These are phyloP conservation scores for Cephus rjabovi DNA, from an alignment of 2,888 invertebrate species.

Conservation along the genomic window DNA sequence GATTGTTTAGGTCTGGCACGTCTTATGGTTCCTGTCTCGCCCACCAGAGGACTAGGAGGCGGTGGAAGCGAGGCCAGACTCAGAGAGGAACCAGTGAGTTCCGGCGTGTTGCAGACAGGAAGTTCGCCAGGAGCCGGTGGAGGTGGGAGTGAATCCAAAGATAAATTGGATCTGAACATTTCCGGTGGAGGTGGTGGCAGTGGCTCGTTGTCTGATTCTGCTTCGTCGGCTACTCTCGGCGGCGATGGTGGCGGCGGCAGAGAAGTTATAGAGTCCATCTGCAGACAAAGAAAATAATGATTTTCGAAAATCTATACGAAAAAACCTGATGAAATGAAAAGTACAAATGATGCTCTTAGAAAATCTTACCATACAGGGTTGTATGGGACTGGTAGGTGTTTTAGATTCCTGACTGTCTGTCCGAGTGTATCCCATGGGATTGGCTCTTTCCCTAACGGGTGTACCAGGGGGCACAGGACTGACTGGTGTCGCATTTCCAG, in stretches of 20 bases:
- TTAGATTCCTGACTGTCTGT: conserved; percentile 57
- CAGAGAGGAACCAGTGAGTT: conserved; percentile 78
- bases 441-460: conserved; percentile 68
- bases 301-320: background rate
- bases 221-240: conserved; percentile 67
- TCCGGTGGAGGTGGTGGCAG: conserved; percentile 81
- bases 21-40: conserved; percentile 66
- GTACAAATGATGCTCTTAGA: background rate
- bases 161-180: conserved; percentile 82
- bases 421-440: conserved; percentile 64
- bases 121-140: conserved; percentile 76
- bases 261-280: conserved; percentile 72
- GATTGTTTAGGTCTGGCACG: conserved; percentile 63
- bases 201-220: conserved; percentile 71
- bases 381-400: conserved; percentile 61
- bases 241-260: conserved; percentile 67
- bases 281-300: conserved; percentile 24
- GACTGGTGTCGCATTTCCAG: conserved; percentile 68
- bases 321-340: background rate
- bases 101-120: conserved; percentile 68
- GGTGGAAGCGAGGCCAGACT: conserved; percentile 80
- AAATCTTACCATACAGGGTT: conserved; percentile 53
- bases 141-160: conserved; percentile 84
- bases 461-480: conserved; percentile 66
- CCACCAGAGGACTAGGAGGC: conserved; percentile 73